Conservation (phyloP, 2,113 vertebrate genomes). For the Tyto alba region DNA sequence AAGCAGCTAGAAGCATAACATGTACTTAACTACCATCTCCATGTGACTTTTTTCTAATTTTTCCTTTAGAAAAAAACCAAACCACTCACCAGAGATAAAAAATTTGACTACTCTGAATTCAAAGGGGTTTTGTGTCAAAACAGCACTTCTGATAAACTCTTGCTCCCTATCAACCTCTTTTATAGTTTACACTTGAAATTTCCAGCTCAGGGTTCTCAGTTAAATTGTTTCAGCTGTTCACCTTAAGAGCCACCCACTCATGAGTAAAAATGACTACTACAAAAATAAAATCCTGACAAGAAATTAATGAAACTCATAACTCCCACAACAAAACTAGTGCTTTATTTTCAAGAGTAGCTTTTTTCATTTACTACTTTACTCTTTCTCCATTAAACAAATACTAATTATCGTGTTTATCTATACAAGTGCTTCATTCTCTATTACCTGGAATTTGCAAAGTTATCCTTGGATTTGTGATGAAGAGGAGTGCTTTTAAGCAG, state of each 20-base stretch:
- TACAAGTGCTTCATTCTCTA: neutral
- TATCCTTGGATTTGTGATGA: neutral
- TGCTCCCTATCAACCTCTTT: neutral
- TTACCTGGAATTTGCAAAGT: neutral
- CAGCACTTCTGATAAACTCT: neutral
- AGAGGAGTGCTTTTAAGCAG: neutral
- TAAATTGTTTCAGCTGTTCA: conserved; percentile 2
- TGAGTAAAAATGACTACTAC: neutral
- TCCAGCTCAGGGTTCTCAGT: neutral
- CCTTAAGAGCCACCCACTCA: neutral
- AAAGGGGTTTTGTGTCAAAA: neutral
- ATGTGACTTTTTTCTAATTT: neutral
- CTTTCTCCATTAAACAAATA: neutral
- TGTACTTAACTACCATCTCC: neutral
- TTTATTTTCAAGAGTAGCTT: neutral
- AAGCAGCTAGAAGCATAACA: neutral
- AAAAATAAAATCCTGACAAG: neutral
- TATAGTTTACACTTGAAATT: neutral
- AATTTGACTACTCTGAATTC: neutral
- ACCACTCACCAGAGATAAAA: neutral
- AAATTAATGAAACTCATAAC: neutral
- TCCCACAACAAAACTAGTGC: neutral
- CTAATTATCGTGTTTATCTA: neutral
- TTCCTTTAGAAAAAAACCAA: neutral
- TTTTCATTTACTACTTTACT: neutral